Evolutionary conservation across 2,113 vertebrate genomes (phyloP), one percentile per base, ranked within the genome.

Genomic region (Caranx ignobilis): DNA sequence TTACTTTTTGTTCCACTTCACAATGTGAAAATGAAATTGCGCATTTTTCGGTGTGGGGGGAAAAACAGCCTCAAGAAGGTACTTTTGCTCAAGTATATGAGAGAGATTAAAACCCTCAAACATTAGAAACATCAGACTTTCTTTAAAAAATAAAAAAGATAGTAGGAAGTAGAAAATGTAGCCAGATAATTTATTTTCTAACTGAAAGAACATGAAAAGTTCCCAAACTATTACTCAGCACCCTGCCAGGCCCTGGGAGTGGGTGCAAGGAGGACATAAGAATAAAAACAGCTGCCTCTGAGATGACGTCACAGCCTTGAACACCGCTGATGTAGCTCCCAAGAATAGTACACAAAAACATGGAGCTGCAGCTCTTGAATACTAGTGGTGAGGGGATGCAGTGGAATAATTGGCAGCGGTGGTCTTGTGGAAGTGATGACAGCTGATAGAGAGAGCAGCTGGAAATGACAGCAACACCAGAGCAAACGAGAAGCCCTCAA

Each of bases 391-490:
- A 41, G 62, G 85, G 73, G 80, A 89, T 74, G 64, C 70, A 41
- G 82, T 63, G 82, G 90, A 89, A 85, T 91, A 90, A 92, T 84
- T 91, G 80, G 91, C 81, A 67, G 79, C 54, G 73, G 70, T 82
- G 63, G 66, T 75, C 75, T 62, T 54, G 35, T 84, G 69, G 60
- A 87, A 62, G 88, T 79, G 90, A 82, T 91, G 93, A 94, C 91
- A 93, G 84, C 91, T 90, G 88, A 91, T 89, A 90, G 85, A 82
- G 60, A 69, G 87, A 92, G 62, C 91, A 94, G 90, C 91, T 93
- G 92, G 82, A 87, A 70, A 78, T 68, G 86, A 88, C 83, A 87
- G 79, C 72, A 82, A 63, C 71, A 60, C 54, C 45, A 77, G 57
- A 79, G 77, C 83, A 78, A 61, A 61, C 71, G 56, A 64, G 74